Percentiles rank a stretch among this genome's conserved stretches.
Evolutionary conservation across 1,140 invertebrate genomes (phyloP).

Genomic region (Hirudo medicinalis): DNA sequence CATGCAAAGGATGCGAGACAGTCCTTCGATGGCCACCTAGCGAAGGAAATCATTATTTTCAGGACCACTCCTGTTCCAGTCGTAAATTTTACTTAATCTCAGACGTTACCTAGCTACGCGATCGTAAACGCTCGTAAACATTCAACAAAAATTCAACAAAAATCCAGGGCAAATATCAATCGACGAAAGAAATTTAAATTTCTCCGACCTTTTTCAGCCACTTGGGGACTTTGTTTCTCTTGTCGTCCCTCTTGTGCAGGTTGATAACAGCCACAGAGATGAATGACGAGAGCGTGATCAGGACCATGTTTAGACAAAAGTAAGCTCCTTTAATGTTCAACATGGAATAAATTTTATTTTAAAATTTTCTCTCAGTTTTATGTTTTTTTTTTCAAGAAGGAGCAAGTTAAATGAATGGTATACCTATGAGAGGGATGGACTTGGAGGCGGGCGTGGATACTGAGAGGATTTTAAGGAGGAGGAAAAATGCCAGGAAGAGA

Average conservation of each 20-base stretch:
- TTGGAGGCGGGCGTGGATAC: conserved; percentile 35
- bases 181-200: not conserved
- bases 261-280: conserved; percentile 40
- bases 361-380: not conserved
- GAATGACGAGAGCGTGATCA: conserved; percentile 41
- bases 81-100: too few species aligned
- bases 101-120: too few species aligned
- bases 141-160: too few species aligned
- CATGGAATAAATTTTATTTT: not conserved
- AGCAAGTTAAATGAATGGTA: not conserved
- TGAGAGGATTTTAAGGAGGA: conserved; percentile 28
- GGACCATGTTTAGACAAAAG: conserved; percentile 42
- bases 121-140: too few species aligned
- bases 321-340: conserved; percentile 35
- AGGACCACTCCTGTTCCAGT: too few species aligned
- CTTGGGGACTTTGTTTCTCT: conserved; percentile 31
- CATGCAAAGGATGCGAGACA: conserved; percentile 22
- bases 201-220: conserved; percentile 34
- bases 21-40: conserved; percentile 20
- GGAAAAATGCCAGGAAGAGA: conserved; percentile 42
- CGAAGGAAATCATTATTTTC: too few species aligned
- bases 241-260: conserved; percentile 39
- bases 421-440: conserved; percentile 40
- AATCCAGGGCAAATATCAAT: too few species aligned
- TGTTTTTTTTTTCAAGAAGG: not conserved